Evolutionary conservation across 2,113 vertebrate species (phyloP).

Genomic region (Etia nguti): DNA sequence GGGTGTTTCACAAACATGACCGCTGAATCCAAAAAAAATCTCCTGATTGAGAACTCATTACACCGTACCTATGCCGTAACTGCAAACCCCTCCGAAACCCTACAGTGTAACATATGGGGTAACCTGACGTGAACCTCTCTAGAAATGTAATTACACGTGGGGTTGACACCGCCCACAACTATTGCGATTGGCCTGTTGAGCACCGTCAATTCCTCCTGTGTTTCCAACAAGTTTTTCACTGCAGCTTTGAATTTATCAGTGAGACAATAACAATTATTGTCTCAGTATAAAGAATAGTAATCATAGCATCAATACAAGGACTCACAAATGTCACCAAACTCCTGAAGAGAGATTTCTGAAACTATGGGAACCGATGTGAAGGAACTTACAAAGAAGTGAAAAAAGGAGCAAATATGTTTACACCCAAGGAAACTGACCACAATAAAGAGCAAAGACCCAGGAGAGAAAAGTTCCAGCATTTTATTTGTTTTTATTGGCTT

Average conservation of each 20-base stretch:
- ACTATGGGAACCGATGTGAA: neutral
- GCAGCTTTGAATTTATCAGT: neutral
- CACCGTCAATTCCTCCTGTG: accelerated
- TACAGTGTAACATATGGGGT: accelerated
- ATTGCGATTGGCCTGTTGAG: neutral
- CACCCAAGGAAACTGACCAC: neutral
- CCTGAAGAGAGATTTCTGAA: neutral
- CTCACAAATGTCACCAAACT: neutral
- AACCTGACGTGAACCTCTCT: neutral
- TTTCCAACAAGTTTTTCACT: accelerated
- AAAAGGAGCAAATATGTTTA: neutral
- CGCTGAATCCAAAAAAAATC: accelerated
- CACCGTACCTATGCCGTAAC: neutral
- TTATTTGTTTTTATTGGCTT: neutral
- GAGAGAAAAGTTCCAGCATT: neutral
- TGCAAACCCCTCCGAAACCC: neutral
- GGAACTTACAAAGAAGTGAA: accelerated
- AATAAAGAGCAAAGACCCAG: neutral
- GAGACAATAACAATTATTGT: too few species aligned
- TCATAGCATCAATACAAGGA: neutral
- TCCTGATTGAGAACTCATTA: accelerated
- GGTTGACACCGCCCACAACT: neutral
- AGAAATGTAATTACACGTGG: neutral
- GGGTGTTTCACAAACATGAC: neutral
- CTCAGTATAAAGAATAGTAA: neutral